Evolutionary conservation across 2,888 invertebrate species (phyloP), one percentile per base, ranked within the genome.

Genomic region (Dinocampus coccinellae): DNA sequence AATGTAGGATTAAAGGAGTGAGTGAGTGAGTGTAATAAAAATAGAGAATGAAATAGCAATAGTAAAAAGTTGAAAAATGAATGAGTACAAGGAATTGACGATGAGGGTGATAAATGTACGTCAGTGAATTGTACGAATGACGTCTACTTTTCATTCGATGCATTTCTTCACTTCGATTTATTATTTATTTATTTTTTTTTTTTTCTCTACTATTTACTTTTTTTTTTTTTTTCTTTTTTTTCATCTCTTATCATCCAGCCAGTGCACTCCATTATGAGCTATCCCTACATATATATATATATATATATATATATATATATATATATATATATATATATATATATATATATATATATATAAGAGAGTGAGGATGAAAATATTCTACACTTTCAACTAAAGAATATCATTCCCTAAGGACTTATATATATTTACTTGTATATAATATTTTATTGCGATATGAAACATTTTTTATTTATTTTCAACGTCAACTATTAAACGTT

Each of bases 81-180:
- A 22, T 26, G 16, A 16, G 16, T 47, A 47, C 57, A 70, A 7
- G 22, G 22, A 63, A 63, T 69, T 62, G 69, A 61, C 61, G 33
- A 55, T 16, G 39, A 26, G 62, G n/a, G 42, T 70, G 64, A 70
- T 58, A 64, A 64, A 70, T 70, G 70, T 70, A 57, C 34, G 29
- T 33, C 53, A 36, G 52, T 36, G 60, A 71, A 60, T 22, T 47
- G 47, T 29, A 62, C 62, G 26, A 65, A 70, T 60, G 66, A 66
- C 42, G 36, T 58, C 42, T 62, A 36, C 55, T 61, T 71, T 71
- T 71, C 66, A 61, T 71, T 66, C 34, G 16, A 61, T 66, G 36
- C 70, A 55, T 60, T n/a, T 53, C 58, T 69, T 69, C 65, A 47
- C 42, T 22, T 42, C 16, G 47, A 61, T 57, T 66, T 39, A 26